A percentile compares a stretch with the other conserved stretches of the same genome.
These are phyloP conservation scores for Rutilus rutilus DNA, from an alignment of 2,113 vertebrate genomes.

Conservation along the genomic window DNA sequence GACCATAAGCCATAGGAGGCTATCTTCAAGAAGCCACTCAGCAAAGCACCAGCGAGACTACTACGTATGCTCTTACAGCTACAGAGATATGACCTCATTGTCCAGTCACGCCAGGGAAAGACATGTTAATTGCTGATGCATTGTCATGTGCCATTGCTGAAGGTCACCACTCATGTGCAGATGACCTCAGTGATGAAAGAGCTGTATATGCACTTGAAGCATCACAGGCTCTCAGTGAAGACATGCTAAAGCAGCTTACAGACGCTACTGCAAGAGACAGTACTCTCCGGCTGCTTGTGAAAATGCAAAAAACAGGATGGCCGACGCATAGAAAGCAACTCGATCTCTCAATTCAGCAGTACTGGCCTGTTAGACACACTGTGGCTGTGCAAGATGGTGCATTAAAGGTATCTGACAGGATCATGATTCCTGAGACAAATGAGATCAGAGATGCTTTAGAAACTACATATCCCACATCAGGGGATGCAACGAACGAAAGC, in stretches of 20 bases:
- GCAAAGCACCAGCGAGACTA: neutral
- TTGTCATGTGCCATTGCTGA: neutral
- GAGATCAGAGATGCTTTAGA: neutral
- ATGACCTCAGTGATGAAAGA: neutral
- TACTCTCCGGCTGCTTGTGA: neutral
- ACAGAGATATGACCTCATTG: neutral
- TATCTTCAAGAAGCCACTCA: constrained; percentile 21
- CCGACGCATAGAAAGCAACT: neutral
- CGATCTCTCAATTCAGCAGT: neutral
- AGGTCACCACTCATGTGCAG: neutral
- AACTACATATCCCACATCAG: neutral
- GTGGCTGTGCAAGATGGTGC: neutral
- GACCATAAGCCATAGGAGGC: constrained; percentile 49
- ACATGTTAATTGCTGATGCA: neutral
- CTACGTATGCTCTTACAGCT: constrained; percentile 23
- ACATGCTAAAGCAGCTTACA: constrained; percentile 10
- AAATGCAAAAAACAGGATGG: neutral
- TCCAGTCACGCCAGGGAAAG: neutral
- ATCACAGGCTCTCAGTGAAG: neutral
- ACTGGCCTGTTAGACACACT: neutral
- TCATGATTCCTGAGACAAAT: no score
- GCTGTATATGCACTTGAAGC: neutral
- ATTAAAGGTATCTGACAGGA: neutral
- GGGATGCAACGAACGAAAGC: neutral
- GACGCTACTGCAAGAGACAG: neutral